Base-by-base conservation (phyloP, 2,113 vertebrate species). In the Chinchilla lanigera region DNA sequence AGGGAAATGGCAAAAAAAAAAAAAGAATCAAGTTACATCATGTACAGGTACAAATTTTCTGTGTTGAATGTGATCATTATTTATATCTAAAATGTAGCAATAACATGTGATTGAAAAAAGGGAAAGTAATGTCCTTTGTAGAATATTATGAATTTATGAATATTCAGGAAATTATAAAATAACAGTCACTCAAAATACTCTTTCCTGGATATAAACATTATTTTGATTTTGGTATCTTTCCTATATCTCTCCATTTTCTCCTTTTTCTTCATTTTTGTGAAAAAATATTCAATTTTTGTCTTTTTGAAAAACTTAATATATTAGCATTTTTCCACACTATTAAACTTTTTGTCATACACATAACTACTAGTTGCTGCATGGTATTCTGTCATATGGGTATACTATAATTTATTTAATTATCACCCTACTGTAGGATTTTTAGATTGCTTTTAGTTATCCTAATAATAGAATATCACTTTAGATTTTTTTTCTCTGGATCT, bases 221-320 rank as follows among this genome's bases (percentile, higher is more conserved):
- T 92, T 88, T 38, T 95, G 14, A 92, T 92, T 94, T 95, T 96
- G 75, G 0, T 41, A 65, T 89, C 12, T 94, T 94, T 95, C 26
- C 16, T 82, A 0, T 44, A 56, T 82, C 16, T 77, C 2, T 20
- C 28, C 16, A 47, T 81, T 96, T 90, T 33, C 58, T 38, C 8
- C 26, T 35, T 75, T 12, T 24, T 73, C 22, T 91, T 54, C 94
- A 4, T 78, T 13, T 90, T 75, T 82, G 54, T 63, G 28, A 35
- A 87, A 84, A 30, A 83, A 75, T 30, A 94, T 78, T 20, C 2
- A 84, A 20, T 81, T 94, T 95, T 82, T 73, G 58, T 87, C 24
- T 61, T 54, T 93, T 89, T 92, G 52, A 17, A 86, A 44, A 61
- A 54, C 44, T 41, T 87, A 89, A 65, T 16, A 71, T 75, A 41